Percentiles rank a stretch among this genome's conserved stretches.
Conservation (phyloP, 2,888 invertebrate species). For the Aphelenchoides bicaudatus region DNA sequence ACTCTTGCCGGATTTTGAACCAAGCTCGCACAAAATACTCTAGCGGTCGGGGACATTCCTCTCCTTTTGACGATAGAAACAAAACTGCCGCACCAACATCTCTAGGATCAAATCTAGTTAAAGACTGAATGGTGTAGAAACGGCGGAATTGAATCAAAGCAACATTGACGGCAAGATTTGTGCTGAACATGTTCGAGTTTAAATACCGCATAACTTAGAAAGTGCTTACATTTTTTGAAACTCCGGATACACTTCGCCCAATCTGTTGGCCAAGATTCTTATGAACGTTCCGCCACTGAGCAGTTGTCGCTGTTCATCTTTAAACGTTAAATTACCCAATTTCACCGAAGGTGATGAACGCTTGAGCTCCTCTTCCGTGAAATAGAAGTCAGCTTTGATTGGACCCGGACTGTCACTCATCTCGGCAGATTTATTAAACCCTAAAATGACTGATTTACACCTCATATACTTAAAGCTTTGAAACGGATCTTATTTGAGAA, state of each 20-base stretch:
- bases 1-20: conserved; percentile 57
- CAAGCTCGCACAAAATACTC: conserved; percentile 93
- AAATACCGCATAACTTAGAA: neutral
- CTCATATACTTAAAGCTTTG: too few relatives aligned
- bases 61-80: conserved; percentile 95
- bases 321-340: conserved; percentile 65
- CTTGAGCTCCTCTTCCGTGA: conserved; percentile 43
- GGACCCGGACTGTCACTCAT: neutral
- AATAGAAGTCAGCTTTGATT: conserved; percentile 35
- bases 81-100: conserved; percentile 88
- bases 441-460: too few relatives aligned
- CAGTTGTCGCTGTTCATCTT: conserved; percentile 87
- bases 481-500: too few relatives aligned
- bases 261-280: conserved; percentile 81
- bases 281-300: conserved; percentile 96
- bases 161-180: conserved; percentile 94
- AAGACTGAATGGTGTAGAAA: conserved; percentile 95
- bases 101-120: conserved; percentile 77
- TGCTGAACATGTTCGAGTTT: conserved; percentile 63
- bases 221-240: conserved; percentile 3
- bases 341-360: conserved; percentile 51
- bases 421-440: too few relatives aligned
- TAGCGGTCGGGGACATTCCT: conserved; percentile 93
- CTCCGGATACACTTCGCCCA: conserved; percentile 62
- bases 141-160: conserved; percentile 99